These are phyloP conservation scores for Scrobipalpa atriplicella DNA, from an alignment of 2,888 invertebrate species.

Conservation along the genomic window DNA sequence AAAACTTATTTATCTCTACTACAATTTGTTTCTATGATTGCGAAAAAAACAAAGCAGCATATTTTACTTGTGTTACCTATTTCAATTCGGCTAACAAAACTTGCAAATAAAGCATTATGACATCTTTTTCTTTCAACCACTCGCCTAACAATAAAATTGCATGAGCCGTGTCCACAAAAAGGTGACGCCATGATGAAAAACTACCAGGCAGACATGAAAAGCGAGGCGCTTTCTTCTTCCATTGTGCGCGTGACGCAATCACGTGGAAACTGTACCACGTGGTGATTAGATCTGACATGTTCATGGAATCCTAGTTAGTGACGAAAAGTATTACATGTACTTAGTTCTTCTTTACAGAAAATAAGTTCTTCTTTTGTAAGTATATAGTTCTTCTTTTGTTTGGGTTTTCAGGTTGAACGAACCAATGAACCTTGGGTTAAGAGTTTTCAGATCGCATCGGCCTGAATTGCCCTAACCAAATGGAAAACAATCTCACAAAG, in stretches of 20 bases:
- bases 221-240: slow-evolving; percentile 36
- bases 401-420: too few relatives aligned
- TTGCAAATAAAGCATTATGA: slow-evolving; percentile 8
- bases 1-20: too few relatives aligned
- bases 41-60: background rate
- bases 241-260: slow-evolving; percentile 45
- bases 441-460: too few relatives aligned
- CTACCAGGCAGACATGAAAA: slow-evolving; percentile 29
- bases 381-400: too few relatives aligned
- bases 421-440: too few relatives aligned
- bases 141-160: background rate
- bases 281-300: slow-evolving; percentile 10
- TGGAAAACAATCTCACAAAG: too few relatives aligned
- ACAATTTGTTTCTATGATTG: too few relatives aligned
- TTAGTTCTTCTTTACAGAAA: background rate
- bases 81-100: background rate
- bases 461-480: too few relatives aligned
- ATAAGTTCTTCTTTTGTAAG: too few relatives aligned
- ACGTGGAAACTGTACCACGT: slow-evolving; percentile 60
- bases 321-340: background rate
- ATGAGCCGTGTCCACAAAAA: slow-evolving; percentile 3
- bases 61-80: background rate
- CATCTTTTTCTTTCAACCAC: background rate
- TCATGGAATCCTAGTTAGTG: slow-evolving; percentile 22
- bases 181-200: slow-evolving; percentile 9